Evolutionary conservation across 2,113 vertebrate species (phyloP).

Genomic region (Chroicocephalus ridibundus): DNA sequence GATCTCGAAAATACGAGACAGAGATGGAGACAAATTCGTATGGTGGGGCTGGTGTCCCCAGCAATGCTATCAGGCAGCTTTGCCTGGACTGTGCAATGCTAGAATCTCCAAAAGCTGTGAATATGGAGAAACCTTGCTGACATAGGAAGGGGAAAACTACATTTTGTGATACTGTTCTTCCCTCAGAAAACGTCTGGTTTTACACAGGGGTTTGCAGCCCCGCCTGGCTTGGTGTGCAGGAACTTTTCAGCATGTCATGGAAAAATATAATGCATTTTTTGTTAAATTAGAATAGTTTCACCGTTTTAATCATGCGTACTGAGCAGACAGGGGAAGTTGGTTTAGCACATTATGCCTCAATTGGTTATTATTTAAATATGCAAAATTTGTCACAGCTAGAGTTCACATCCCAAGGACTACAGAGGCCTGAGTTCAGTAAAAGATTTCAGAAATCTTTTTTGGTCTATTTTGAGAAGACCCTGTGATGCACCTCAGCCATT

Average conservation of each 20-base stretch:
- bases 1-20: background rate
- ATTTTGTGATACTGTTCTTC: background rate
- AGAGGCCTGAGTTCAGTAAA: background rate
- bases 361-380: constrained; percentile 19
- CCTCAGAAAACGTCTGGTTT: background rate
- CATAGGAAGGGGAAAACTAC: background rate
- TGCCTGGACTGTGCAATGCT: background rate
- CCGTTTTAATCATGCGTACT: background rate
- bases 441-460: background rate
- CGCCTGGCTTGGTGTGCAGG: background rate
- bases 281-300: background rate
- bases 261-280: background rate
- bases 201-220: background rate
- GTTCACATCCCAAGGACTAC: background rate
- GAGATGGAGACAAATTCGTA: background rate
- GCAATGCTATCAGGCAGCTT: background rate
- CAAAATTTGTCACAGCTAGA: background rate
- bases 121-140: background rate
- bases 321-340: background rate
- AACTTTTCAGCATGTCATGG: background rate
- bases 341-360: background rate
- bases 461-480: background rate
- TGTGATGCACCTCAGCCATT: background rate
- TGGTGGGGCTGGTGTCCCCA: background rate
- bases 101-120: background rate